phyloP scores from a whole-genome alignment of 2,797 vertebrate species.

The Euthynnus affinis region DNA sequence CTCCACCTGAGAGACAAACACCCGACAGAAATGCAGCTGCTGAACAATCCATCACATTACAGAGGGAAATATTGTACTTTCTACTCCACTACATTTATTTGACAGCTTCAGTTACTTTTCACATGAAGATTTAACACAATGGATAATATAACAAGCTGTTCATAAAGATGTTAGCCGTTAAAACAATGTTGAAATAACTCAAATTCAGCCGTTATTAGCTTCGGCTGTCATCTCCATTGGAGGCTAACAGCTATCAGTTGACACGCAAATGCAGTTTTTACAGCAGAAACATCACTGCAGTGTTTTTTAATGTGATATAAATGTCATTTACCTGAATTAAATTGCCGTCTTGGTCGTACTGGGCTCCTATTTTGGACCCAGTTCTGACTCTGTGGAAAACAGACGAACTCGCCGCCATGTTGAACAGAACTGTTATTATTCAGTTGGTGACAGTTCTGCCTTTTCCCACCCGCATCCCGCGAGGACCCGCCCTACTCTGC shows the following conservation, averaged over 20 bases:
- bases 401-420: slow-evolving; percentile 80
- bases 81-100: no score
- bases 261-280: background rate
- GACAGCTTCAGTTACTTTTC: no score
- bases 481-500: no score
- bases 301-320: rapidly evolving
- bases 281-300: no score
- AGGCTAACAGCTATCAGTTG: background rate
- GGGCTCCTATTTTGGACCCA: slow-evolving; percentile 84
- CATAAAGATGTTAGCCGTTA: no score
- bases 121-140: no score
- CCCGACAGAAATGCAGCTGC: background rate
- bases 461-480: background rate
- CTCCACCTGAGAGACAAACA: slow-evolving; percentile 88
- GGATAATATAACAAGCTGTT: no score
- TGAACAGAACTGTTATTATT: slow-evolving; percentile 10
- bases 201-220: no score
- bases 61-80: no score
- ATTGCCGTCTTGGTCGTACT: slow-evolving; percentile 88
- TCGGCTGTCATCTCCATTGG: background rate
- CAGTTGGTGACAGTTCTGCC: slow-evolving; percentile 37
- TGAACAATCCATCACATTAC: no score
- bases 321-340: slow-evolving; percentile 81
- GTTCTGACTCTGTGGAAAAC: slow-evolving; percentile 85
- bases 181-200: no score